Percentiles rank a stretch among this genome's conserved stretches.
These are phyloP conservation scores for Drosophila nikananu DNA, from an alignment of 1,140 invertebrate genomes.

Conservation along the genomic window DNA sequence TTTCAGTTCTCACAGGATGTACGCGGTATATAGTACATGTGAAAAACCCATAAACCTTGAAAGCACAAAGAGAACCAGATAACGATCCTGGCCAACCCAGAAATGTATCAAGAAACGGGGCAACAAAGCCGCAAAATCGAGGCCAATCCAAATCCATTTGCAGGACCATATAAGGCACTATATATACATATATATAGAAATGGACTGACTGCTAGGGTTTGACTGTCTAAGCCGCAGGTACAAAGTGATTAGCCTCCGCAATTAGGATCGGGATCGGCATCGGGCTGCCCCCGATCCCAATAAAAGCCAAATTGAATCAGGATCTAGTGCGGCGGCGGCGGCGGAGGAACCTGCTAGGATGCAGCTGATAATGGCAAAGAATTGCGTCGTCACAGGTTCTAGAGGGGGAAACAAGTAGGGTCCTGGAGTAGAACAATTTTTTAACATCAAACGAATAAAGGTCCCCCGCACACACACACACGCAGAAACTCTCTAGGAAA, in stretches of 20 bases:
- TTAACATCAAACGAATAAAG: constrained; percentile 80
- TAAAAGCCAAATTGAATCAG: constrained; percentile 70
- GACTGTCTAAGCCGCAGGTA: constrained; percentile 83
- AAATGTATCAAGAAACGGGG: constrained; percentile 59
- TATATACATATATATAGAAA: neutral
- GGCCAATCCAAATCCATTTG: constrained; percentile 73
- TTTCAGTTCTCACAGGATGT: constrained; percentile 76
- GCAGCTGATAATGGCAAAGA: constrained; percentile 76
- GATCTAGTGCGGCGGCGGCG: constrained; percentile 61
- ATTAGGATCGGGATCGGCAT: constrained; percentile 57
- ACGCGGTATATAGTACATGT: constrained; percentile 46
- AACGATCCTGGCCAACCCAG: constrained; percentile 58
- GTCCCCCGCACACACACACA: constrained; percentile 36
- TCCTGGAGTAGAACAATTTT: constrained; percentile 57
- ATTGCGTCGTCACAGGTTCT: constrained; percentile 80
- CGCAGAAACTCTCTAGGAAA: constrained; percentile 40
- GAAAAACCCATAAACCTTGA: constrained; percentile 57
- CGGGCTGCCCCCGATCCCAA: constrained; percentile 53
- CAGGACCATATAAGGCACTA: constrained; percentile 36
- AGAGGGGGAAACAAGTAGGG: constrained; percentile 39
- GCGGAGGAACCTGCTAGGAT: constrained; percentile 46
- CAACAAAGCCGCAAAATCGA: constrained; percentile 73
- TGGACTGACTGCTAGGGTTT: constrained; percentile 58
- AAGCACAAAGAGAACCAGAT: constrained; percentile 74
- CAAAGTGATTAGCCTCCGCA: constrained; percentile 80